Percentiles rank a stretch among this genome's conserved stretches.
Evolutionary conservation across 2,113 vertebrate genomes (phyloP).

Genomic region (human (Homo sapiens)): DNA sequence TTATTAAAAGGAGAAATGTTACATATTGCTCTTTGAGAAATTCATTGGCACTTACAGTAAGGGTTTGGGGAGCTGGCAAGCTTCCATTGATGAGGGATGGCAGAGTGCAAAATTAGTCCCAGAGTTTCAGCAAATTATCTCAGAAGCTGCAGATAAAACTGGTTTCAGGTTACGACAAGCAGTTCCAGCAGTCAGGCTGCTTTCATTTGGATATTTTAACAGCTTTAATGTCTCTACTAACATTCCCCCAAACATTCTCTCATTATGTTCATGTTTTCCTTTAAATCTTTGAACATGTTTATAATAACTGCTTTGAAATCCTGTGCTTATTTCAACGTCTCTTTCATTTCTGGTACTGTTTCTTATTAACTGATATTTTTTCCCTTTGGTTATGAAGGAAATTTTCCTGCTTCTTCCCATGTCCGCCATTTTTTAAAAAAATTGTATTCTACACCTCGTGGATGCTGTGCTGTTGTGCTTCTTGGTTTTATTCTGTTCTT

Average conservation of each 20-base stretch:
- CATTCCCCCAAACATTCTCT: background rate
- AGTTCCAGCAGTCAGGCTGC: background rate
- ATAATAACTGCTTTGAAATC: background rate
- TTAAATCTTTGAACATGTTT: background rate
- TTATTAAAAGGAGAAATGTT: too few relatives aligned
- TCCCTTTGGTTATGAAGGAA: background rate
- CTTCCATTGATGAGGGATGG: too few relatives aligned
- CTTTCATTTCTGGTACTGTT: background rate
- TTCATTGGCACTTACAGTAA: too few relatives aligned
- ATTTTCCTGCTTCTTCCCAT: background rate
- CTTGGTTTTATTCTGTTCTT: background rate
- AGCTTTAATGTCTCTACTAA: background rate
- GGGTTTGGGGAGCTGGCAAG: too few relatives aligned
- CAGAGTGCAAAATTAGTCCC: too few relatives aligned
- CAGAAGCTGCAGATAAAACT: too few relatives aligned
- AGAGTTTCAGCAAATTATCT: too few relatives aligned
- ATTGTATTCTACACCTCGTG: background rate
- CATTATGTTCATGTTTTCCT: background rate
- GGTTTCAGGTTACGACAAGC: too few relatives aligned
- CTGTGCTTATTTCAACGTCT: background rate
- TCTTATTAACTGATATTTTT: background rate
- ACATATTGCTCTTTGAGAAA: too few relatives aligned
- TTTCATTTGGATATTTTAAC: conserved; percentile 31
- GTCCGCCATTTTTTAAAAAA: background rate
- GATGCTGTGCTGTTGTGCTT: conserved; percentile 10